Evolutionary conservation across 2,797 vertebrate species (phyloP).

Genomic region (Limosa lapponica): DNA sequence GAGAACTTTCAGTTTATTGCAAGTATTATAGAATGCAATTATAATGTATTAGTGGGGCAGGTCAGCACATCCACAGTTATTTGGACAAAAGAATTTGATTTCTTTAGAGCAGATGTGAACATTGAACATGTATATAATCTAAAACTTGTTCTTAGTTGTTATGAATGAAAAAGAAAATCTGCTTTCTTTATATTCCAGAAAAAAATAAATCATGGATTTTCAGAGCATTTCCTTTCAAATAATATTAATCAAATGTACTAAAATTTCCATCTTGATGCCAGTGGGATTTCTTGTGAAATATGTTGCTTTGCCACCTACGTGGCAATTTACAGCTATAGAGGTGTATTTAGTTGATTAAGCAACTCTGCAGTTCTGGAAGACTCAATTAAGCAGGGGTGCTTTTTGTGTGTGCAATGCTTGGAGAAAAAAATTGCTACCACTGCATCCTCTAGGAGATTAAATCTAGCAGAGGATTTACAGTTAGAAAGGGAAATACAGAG

Average conservation of each 20-base stretch:
- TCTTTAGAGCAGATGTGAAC: background rate
- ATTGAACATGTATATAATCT: background rate
- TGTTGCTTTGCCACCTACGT: background rate
- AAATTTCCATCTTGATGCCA: background rate
- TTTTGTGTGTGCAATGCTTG: background rate
- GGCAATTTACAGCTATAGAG: background rate
- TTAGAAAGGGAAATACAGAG: background rate
- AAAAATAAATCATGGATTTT: background rate
- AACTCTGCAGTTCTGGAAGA: background rate
- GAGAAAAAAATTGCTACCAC: background rate
- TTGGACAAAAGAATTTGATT: background rate
- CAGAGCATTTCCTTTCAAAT: background rate
- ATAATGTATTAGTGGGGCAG: background rate
- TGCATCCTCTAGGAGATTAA: background rate
- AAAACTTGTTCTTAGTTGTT: background rate
- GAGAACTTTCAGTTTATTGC: background rate
- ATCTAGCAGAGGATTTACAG: background rate
- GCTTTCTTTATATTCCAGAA: background rate
- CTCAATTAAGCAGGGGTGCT: fast-evolving
- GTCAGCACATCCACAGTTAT: background rate
- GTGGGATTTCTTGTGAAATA: background rate
- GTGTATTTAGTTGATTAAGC: background rate
- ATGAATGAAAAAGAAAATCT: background rate
- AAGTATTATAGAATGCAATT: background rate
- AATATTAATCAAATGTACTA: background rate